Base-by-base conservation (phyloP, 2,113 vertebrate genomes). In the Phocoena sinus region DNA sequence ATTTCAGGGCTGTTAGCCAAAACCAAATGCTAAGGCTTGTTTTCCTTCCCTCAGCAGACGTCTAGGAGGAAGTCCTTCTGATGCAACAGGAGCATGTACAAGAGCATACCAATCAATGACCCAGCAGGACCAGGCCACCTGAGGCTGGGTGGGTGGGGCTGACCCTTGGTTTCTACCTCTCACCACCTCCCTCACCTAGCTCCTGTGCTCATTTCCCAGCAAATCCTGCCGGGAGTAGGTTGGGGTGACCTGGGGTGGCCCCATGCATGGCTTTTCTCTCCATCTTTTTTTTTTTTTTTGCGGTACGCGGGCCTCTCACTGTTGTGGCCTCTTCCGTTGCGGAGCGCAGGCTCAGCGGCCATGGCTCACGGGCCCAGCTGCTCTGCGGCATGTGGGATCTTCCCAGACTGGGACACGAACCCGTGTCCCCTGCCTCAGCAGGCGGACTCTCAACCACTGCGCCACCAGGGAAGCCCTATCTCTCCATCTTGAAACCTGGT, bases 181-280 rank as follows among this genome's bases (percentile, higher is more conserved):
- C 23, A 73, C 80, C 56, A n/a, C 20, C 18, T 62, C 13, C 60
- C 58, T 60, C 13, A 80, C 65, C 71, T 53, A 79, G 60, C 83
- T 71, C 4, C 53, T 11, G n/a, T 17, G 41, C 21, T 73, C 62
- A 11, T 44, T 9, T 62, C 50, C 56, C n/a, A 63, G 68, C 15
- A n/a, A 15, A 85, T 68, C 14, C 50, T 82, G 14, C 11, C 2
- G 4, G 36, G 9, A n/a, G 38, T 20, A 15, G 14, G 21, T 26
- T 15, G 4, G 0, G 14, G 7, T 47, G 31, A 21, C 28, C 31
- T 15, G 4, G 0, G 14, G 7, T 47, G 31, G 28, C 23, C 31
- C 25, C 38, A 28, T 1, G 18, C 14, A 26, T 63, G 44, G 11
- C 4, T 26, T 76, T 41, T 33, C 9, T 92, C 62, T 44, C 47